Conservation (phyloP, 2,797 vertebrate species). For the Ctenopoma multispine region DNA sequence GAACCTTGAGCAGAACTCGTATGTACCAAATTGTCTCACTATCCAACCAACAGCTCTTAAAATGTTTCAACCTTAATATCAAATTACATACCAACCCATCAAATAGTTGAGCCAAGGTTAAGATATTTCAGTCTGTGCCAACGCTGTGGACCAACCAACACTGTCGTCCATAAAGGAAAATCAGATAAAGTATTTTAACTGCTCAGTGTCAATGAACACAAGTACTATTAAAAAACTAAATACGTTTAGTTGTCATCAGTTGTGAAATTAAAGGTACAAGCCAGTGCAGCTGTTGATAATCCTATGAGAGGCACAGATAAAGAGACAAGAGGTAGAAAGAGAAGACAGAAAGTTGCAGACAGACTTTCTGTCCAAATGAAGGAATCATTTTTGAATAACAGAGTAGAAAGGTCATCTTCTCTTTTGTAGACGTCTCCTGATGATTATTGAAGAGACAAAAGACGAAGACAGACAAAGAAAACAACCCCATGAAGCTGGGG, state of each 20-base stretch:
- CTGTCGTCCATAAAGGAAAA: too few relatives aligned
- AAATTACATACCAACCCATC: too few relatives aligned
- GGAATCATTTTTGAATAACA: slow-evolving; percentile 38
- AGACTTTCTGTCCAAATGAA: neutral
- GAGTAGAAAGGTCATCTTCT: slow-evolving; percentile 39
- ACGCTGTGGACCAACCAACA: too few relatives aligned
- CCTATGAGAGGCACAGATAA: neutral
- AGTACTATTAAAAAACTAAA: too few relatives aligned
- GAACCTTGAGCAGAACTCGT: too few relatives aligned
- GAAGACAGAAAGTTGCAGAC: slow-evolving; percentile 4
- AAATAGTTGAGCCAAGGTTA: neutral
- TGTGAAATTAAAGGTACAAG: neutral
- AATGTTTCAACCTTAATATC: neutral
- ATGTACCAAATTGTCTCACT: too few relatives aligned
- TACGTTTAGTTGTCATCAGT: too few relatives aligned
- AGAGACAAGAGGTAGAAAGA: neutral
- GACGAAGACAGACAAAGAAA: slow-evolving; percentile 38
- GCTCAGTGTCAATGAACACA: too few relatives aligned
- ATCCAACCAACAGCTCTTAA: too few relatives aligned
- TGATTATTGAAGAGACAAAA: slow-evolving; percentile 58
- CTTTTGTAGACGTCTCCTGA: slow-evolving; percentile 43
- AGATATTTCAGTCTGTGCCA: neutral
- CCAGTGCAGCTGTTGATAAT: slow-evolving; percentile 19
- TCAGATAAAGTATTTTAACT: slow-evolving; percentile 1
- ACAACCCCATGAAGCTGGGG: slow-evolving; percentile 21